Conservation (phyloP, 2,113 vertebrate species). For the Ophiodon elongatus region DNA sequence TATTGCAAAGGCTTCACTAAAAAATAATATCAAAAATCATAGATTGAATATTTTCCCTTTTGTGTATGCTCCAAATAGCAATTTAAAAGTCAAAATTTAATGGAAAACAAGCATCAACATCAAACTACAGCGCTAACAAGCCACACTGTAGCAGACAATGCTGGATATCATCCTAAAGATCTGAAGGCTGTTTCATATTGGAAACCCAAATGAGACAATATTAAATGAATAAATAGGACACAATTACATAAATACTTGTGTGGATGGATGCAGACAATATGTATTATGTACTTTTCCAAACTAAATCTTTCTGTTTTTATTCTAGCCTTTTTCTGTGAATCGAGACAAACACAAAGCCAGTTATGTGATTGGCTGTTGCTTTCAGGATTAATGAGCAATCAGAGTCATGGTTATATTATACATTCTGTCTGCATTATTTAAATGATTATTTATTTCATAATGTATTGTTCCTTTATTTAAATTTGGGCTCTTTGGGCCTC, state of each 20-base stretch:
- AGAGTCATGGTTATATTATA: too few species aligned
- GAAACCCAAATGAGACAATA: not conserved
- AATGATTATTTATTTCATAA: too few species aligned
- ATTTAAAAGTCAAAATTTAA: not conserved
- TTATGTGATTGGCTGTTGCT: not conserved
- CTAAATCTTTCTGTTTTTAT: not conserved
- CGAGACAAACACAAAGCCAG: not conserved
- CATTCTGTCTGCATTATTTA: too few species aligned
- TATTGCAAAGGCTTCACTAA: not conserved
- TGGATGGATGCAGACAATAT: not conserved
- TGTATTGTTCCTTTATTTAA: not conserved
- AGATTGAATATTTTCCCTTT: not conserved
- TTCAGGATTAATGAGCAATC: not conserved
- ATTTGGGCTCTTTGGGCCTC: not conserved
- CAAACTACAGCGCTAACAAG: not conserved
- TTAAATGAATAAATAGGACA: not conserved
- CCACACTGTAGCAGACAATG: too few species aligned
- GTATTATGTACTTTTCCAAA: not conserved
- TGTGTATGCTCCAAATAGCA: not conserved
- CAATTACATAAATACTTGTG: not conserved
- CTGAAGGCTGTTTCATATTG: not conserved
- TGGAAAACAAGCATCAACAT: not conserved
- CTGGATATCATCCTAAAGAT: not conserved
- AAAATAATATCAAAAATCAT: not conserved
- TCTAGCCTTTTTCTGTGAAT: not conserved